Percentiles rank a stretch among this genome's conserved stretches.
Evolutionary conservation across 2,113 vertebrate genomes (phyloP).

Genomic region (Pteruthius melanotis): DNA sequence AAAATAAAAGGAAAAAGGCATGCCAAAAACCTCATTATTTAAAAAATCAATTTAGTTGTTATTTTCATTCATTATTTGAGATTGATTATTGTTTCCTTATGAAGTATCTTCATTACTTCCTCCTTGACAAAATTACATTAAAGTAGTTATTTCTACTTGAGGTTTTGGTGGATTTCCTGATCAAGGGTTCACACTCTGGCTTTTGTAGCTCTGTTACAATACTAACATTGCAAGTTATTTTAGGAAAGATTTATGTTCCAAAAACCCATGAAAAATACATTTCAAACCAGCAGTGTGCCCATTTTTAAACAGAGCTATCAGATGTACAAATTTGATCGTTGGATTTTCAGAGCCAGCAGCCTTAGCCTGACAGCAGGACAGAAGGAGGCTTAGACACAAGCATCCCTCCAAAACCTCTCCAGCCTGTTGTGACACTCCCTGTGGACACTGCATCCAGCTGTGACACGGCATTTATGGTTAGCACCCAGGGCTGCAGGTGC

Average conservation of each 20-base stretch:
- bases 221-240: not conserved
- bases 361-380: not conserved
- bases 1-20: not conserved
- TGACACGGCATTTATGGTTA: accelerated
- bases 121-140: not conserved
- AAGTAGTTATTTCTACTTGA: slow-evolving; percentile 41
- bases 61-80: not conserved
- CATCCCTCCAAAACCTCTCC: not conserved
- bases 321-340: not conserved
- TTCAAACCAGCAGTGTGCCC: not conserved
- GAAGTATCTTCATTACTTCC: not conserved
- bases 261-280: not conserved
- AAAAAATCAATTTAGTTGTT: not conserved
- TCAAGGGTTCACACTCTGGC: not conserved
- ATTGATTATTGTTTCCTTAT: not conserved
- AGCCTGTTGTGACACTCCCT: not conserved
- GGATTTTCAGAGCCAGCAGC: not conserved
- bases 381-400: not conserved
- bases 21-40: not conserved
- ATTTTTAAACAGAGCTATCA: not conserved
- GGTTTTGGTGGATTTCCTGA: slow-evolving; percentile 46
- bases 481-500: not conserved
- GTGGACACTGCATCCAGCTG: not conserved
- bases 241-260: not conserved
- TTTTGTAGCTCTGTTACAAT: not conserved